Conservation (phyloP, 2,113 vertebrate species). For the Ammospiza nelsoni region DNA sequence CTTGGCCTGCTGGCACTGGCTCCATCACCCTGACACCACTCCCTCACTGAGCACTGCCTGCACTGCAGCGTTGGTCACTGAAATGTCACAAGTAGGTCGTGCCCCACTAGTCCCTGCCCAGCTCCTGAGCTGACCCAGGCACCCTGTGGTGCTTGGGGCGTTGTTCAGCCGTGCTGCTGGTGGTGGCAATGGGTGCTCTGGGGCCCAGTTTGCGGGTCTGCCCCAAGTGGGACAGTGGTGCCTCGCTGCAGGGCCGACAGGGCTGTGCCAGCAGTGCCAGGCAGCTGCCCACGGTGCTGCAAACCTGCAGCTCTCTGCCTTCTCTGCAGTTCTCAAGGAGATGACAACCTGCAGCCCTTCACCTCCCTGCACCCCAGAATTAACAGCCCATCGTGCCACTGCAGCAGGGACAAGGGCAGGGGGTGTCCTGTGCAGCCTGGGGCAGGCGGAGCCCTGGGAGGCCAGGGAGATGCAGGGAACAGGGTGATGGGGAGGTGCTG, state of each 20-base stretch:
- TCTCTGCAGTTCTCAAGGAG: not conserved
- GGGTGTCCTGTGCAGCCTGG: not conserved
- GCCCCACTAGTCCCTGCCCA: not conserved
- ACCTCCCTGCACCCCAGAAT: not conserved
- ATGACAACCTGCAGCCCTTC: not conserved
- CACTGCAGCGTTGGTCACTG: not conserved
- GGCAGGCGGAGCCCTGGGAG: not conserved
- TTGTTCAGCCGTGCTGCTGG: not conserved
- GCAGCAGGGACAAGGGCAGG: accelerated
- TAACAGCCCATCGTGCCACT: not conserved
- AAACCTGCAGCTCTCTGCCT: not conserved
- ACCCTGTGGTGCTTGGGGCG: too few species aligned
- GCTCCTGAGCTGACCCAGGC: not conserved
- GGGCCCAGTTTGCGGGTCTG: accelerated
- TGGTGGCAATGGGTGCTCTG: not conserved
- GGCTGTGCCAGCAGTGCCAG: not conserved
- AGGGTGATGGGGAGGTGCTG: not conserved
- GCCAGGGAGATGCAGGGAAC: not conserved
- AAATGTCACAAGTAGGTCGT: not conserved
- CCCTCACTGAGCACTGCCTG: not conserved
- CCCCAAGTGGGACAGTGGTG: not conserved
- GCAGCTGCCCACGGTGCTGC: not conserved
- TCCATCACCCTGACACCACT: not conserved
- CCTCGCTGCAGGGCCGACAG: not conserved
- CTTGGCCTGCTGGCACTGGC: not conserved